A percentile compares a stretch with the other conserved stretches of the same genome.
These are phyloP conservation scores for Drosophila falleni DNA, from an alignment of 2,888 invertebrate genomes.

Conservation along the genomic window DNA sequence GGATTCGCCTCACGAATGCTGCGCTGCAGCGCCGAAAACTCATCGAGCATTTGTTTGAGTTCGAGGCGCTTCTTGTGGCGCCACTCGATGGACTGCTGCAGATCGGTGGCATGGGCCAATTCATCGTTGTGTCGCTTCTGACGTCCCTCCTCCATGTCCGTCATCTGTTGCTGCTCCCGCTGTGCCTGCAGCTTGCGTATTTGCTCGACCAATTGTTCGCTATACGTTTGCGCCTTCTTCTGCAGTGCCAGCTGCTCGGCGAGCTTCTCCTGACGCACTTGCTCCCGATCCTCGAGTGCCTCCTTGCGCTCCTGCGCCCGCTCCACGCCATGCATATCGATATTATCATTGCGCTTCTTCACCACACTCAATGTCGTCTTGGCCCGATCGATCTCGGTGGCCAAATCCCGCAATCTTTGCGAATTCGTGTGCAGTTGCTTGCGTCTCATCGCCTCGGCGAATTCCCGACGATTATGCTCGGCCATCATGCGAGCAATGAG, in stretches of 20 bases:
- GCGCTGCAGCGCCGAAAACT: slow-evolving; percentile 6
- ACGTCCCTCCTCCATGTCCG: slow-evolving; percentile 41
- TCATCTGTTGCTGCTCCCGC: slow-evolving; percentile 20
- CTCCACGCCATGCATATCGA: not conserved
- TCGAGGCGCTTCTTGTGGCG: slow-evolving; percentile 37
- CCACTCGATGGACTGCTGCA: slow-evolving; percentile 14
- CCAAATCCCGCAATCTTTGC: slow-evolving; percentile 38
- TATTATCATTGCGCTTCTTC: slow-evolving; percentile 15
- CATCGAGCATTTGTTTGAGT: slow-evolving; percentile 26
- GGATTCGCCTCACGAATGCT: not conserved
- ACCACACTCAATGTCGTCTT: slow-evolving; percentile 52
- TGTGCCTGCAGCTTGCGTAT: slow-evolving; percentile 32
- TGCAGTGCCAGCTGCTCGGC: slow-evolving; percentile 27
- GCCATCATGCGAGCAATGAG: slow-evolving; percentile 44
- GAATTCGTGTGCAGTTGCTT: slow-evolving; percentile 51
- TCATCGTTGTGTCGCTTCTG: slow-evolving; percentile 49
- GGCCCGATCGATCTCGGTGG: slow-evolving; percentile 49
- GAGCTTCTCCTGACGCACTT: slow-evolving; percentile 37
- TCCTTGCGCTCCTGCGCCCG: slow-evolving; percentile 25
- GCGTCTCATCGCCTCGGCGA: slow-evolving; percentile 39
- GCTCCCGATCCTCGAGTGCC: slow-evolving; percentile 26
- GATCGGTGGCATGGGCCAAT: slow-evolving; percentile 21
- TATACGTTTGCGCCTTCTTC: slow-evolving; percentile 37
- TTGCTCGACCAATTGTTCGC: slow-evolving; percentile 49
- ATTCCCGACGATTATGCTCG: slow-evolving; percentile 36